Percentiles rank a stretch among this genome's conserved stretches.
These are phyloP conservation scores for Carlito syrichta DNA, from an alignment of 2,113 vertebrate genomes.

Conservation along the genomic window DNA sequence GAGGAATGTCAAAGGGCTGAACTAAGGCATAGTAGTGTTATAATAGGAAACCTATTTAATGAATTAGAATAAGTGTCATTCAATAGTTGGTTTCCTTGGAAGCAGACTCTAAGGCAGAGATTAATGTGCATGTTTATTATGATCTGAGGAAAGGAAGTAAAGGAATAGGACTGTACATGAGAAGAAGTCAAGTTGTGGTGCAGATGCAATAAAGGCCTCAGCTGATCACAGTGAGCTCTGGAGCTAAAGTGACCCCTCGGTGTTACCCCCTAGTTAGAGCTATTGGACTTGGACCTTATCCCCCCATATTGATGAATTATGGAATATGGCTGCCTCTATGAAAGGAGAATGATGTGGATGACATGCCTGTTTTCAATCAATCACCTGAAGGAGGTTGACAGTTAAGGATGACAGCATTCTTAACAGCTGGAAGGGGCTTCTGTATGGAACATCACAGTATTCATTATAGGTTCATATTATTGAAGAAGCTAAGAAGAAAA, in stretches of 20 bases:
- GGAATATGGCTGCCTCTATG: neutral
- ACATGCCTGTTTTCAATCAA: neutral
- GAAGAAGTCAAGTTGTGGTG: neutral
- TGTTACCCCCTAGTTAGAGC: neutral
- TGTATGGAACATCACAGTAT: neutral
- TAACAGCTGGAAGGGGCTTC: neutral
- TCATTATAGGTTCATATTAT: neutral
- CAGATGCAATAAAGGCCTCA: neutral
- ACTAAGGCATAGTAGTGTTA: neutral
- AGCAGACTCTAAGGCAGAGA: neutral
- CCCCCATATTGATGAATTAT: neutral
- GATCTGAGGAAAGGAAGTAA: neutral
- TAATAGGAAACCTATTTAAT: neutral
- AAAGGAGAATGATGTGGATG: neutral
- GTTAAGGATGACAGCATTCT: rapidly evolving
- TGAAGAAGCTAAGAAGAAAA: neutral
- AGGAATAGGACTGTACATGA: neutral
- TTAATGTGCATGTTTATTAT: neutral
- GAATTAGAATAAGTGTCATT: neutral
- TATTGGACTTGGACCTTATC: too few relatives aligned
- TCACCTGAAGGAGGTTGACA: neutral
- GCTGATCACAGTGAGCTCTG: neutral
- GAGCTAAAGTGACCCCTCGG: neutral
- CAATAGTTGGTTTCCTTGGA: neutral
- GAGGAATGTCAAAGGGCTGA: neutral